Evolutionary conservation across 1,140 invertebrate species (phyloP).

Genomic region (Nixonia krombeini): DNA sequence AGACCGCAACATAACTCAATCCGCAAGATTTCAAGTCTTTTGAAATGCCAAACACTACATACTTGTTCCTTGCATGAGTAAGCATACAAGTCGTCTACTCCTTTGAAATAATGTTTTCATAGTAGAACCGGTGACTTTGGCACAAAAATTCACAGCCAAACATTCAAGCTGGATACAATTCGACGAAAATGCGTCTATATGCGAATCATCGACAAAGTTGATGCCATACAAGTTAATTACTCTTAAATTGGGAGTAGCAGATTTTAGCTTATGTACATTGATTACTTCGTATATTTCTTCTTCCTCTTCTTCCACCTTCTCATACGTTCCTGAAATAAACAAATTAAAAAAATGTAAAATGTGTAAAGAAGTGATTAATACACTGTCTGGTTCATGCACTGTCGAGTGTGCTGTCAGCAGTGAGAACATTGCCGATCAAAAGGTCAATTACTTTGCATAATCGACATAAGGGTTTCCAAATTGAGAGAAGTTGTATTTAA

Average conservation of each 20-base stretch:
- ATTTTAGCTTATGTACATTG: constrained; percentile 99
- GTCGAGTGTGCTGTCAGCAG: neutral
- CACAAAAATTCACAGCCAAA: constrained; percentile 95
- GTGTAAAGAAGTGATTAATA: neutral
- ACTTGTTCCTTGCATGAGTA: constrained; percentile 98
- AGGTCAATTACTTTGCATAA: no score
- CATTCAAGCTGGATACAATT: constrained; percentile 97
- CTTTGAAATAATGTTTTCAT: constrained; percentile 95
- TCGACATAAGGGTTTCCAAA: no score
- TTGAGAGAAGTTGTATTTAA: no score
- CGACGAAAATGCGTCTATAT: constrained; percentile 97
- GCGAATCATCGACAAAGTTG: constrained; percentile 98
- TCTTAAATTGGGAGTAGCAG: constrained; percentile 93
- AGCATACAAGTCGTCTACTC: constrained; percentile 91
- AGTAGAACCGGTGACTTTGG: constrained; percentile 97
- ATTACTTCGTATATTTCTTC: constrained; percentile 99
- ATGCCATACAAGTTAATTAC: constrained; percentile 98
- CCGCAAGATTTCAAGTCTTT: no score
- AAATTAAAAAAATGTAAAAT: neutral
- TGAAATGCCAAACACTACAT: constrained; percentile 24
- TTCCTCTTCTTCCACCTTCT: constrained; percentile 98
- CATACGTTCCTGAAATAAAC: constrained; percentile 88
- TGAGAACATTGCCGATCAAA: no score
- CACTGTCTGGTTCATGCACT: neutral
- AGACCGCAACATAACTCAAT: no score